phyloP scores from a whole-genome alignment of 2,113 vertebrate genomes.

The Micronycteris hirsuta region DNA sequence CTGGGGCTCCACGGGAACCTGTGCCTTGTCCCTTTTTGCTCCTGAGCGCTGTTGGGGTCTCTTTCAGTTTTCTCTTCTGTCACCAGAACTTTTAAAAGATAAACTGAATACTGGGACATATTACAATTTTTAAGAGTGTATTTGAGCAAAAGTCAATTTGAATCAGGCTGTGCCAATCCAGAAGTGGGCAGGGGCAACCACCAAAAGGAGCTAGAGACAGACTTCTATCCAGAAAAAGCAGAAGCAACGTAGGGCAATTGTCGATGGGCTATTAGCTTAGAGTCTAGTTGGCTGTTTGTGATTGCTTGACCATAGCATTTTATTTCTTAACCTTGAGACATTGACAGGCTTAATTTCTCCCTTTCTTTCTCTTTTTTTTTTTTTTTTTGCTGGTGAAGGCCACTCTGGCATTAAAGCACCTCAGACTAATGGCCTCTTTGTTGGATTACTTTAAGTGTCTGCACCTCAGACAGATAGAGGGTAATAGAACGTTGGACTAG shows the following conservation, averaged over 20 bases:
- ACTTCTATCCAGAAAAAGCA: neutral
- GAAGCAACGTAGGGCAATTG: neutral
- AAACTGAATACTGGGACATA: neutral
- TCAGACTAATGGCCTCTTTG: neutral
- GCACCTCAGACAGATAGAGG: neutral
- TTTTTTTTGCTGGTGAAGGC: neutral
- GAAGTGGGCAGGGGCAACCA: neutral
- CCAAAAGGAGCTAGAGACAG: neutral
- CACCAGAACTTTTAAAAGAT: too few species aligned
- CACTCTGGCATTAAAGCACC: neutral
- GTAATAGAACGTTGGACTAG: neutral
- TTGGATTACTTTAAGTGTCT: neutral
- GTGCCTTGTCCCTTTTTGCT: accelerated
- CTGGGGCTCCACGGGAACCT: neutral
- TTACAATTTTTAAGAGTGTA: neutral
- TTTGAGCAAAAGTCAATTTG: neutral
- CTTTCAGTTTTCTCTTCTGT: neutral
- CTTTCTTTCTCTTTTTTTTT: too few species aligned
- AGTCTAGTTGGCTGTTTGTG: neutral
- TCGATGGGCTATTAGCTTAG: neutral
- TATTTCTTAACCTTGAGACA: neutral
- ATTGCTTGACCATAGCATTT: neutral
- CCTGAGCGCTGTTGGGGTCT: too few species aligned
- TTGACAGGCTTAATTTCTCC: neutral
- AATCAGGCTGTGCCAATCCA: neutral